phyloP scores from a whole-genome alignment of 2,888 invertebrate species.

The Ectropis crepuscularia region DNA sequence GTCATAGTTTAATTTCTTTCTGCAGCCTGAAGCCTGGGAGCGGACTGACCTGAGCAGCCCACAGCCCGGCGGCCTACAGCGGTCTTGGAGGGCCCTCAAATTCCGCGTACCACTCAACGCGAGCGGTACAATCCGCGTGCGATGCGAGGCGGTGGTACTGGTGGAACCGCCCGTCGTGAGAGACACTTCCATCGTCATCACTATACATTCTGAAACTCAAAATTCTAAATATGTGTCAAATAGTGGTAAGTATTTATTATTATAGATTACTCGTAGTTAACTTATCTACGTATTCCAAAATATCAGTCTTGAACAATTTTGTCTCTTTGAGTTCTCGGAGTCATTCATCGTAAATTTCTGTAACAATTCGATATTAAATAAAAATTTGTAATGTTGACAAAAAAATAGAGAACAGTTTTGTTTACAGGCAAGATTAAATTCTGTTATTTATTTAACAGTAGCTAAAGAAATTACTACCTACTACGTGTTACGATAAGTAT shows the following conservation, averaged over 20 bases:
- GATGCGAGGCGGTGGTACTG: conserved; percentile 70
- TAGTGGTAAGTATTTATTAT: conserved; percentile 55
- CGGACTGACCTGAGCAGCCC: conserved; percentile 67
- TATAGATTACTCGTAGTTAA: no score
- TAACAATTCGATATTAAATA: no score
- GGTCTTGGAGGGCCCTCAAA: conserved; percentile 71
- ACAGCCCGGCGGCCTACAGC: conserved; percentile 68
- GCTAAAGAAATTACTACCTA: no score
- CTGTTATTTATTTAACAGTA: no score
- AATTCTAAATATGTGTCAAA: conserved; percentile 78
- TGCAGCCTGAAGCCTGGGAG: conserved; percentile 75
- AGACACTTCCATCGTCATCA: conserved; percentile 64
- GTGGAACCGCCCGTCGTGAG: conserved; percentile 75
- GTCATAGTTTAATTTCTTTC: conserved; percentile 29
- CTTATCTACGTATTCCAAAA: no score
- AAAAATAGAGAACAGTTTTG: no score
- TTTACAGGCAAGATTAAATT: no score
- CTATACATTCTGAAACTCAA: conserved; percentile 73
- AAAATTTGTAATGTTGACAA: no score
- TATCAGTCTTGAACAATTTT: no score
- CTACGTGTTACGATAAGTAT: no score
- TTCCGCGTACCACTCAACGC: conserved; percentile 68
- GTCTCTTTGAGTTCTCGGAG: no score
- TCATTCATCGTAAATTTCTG: no score
- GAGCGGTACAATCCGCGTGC: conserved; percentile 70